Conservation (phyloP, 1,140 invertebrate genomes). For the Mesaphorura yosii region DNA sequence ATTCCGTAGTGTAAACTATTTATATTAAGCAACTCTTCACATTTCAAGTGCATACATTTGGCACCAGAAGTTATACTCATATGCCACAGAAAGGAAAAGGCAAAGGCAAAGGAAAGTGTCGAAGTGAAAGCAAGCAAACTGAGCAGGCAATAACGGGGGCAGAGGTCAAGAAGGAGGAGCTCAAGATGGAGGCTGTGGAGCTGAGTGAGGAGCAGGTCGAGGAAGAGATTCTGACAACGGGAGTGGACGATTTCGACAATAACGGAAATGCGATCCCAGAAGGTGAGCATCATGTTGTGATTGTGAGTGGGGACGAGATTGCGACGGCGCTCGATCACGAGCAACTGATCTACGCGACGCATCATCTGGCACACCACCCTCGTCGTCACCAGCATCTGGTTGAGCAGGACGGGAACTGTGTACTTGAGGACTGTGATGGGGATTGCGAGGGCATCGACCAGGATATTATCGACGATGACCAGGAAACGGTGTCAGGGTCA, state of each 20-base stretch:
- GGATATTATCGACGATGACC: not conserved
- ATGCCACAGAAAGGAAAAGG: conserved; percentile 3
- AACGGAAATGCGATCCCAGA: not conserved
- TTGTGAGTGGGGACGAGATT: too few species aligned
- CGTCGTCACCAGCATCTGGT: not conserved
- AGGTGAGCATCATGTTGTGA: not conserved
- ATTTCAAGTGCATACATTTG: too few species aligned
- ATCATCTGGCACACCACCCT: not conserved
- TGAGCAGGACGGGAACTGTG: not conserved
- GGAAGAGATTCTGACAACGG: not conserved
- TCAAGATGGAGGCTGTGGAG: conserved; percentile 9
- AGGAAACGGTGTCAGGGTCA: not conserved
- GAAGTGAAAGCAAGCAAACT: not conserved
- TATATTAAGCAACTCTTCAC: too few species aligned
- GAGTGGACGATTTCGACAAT: not conserved
- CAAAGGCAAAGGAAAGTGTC: not conserved
- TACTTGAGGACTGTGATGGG: conserved; percentile 2
- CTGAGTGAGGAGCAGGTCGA: conserved; percentile 9
- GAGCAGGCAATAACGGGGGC: not conserved
- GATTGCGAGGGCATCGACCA: conserved; percentile 1
- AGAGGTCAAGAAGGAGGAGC: conserved; percentile 2
- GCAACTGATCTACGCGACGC: too few species aligned
- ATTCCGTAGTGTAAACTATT: too few species aligned
- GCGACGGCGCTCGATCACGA: too few species aligned
- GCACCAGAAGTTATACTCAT: not conserved